Evolutionary conservation across 1,140 invertebrate species (phyloP), one percentile per base, ranked within the genome.

Genomic region (Saccostrea echinata): DNA sequence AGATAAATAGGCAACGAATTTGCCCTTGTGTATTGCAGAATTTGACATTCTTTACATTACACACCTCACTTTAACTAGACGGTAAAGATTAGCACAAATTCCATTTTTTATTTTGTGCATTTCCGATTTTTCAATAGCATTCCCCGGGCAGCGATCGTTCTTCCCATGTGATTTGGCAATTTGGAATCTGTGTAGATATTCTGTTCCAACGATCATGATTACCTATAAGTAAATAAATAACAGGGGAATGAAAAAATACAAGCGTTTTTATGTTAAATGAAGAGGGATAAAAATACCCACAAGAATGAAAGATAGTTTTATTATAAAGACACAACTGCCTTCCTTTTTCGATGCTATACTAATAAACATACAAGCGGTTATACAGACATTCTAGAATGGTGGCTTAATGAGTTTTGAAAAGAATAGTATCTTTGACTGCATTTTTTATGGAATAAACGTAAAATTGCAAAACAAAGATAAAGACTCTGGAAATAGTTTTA

Each of bases 101-200:
- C 68, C 68, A 33, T 76, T 76, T 12, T 33, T 27, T 4, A 76
- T 24, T 76, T 76, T 76, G 68, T 76, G 68, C 24, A 76, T 76
- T 76, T 76, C 68, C n/a, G n/a, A 13, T 30, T 16, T 16, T 30
- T 76, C 27, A 27, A 76, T 30, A 76, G 18, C 30, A 30, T 76
- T 76, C 30, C 27, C 27, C 16, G 18, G 30, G 9, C 1, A 4
- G 9, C 11, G 16, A 4, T 61, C 18, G 1, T 30, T n/a, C 8
- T 6, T 30, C 33, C 33, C 3, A 6, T 16, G 6, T 16, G 13
- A 33, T 43, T 9, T 43, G 11, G 24, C 30, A 6, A 33, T 16
- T 30, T 33, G 13, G 9, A 76, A 30, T 27, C 68, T 33, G 16
- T 76, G 68, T 30, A 76, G 68, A 30, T 76, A 76, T 13, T 30